Conservation (phyloP, 1,140 invertebrate species). For the Conopomorpha cramerella region DNA sequence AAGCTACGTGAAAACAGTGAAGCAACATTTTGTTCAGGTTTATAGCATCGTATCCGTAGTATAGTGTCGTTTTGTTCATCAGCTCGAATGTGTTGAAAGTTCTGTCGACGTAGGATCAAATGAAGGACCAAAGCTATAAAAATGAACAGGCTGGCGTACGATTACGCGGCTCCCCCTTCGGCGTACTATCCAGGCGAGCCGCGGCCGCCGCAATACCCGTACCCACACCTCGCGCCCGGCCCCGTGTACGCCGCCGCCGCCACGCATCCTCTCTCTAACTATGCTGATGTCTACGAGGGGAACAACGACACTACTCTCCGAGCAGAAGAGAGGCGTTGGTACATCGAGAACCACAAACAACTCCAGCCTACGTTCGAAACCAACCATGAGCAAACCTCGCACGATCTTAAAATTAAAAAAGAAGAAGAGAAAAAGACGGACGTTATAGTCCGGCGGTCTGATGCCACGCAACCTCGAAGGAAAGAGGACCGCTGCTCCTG, state of each 20-base stretch:
- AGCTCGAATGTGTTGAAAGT: background rate
- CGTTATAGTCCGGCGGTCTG: constrained; percentile 5
- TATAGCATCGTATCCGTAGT: no score
- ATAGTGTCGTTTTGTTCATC: no score
- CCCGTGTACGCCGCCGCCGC: background rate
- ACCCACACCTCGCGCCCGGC: background rate
- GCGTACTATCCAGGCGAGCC: background rate
- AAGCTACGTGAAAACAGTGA: no score
- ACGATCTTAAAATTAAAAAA: no score
- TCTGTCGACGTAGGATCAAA: background rate
- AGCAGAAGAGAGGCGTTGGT: constrained; percentile 16
- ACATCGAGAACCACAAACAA: constrained; percentile 15
- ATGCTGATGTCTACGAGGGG: constrained; percentile 10
- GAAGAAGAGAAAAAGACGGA: constrained; percentile 5
- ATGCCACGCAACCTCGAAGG: constrained; percentile 6
- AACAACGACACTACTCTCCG: constrained; percentile 15
- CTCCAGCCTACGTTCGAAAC: background rate
- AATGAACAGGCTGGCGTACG: constrained; percentile 2
- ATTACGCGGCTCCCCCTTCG: background rate
- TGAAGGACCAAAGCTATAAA: background rate
- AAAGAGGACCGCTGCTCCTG: constrained; percentile 17
- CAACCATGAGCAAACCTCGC: background rate
- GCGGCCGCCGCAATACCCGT: background rate
- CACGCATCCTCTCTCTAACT: background rate
- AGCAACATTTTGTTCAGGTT: no score